Conservation (phyloP, 2,797 vertebrate species). For the Myotis daubentonii region DNA sequence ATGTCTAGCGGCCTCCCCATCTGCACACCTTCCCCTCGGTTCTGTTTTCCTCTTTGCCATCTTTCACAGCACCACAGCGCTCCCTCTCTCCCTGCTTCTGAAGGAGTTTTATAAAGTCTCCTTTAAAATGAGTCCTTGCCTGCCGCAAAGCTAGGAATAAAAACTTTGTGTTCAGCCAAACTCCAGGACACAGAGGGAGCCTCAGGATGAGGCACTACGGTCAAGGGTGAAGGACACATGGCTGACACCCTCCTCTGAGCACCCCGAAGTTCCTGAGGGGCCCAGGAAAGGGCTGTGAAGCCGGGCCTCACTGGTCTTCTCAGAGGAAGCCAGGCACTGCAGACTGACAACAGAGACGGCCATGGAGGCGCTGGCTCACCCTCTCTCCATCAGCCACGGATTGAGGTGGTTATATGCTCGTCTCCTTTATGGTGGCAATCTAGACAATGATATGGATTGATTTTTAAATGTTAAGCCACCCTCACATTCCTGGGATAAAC, state of each 20-base stretch:
- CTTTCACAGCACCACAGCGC: background rate
- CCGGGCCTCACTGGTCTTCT: background rate
- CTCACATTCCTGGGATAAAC: background rate
- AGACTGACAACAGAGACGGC: background rate
- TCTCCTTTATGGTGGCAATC: background rate
- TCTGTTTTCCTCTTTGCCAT: background rate
- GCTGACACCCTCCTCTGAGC: background rate
- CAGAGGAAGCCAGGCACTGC: background rate
- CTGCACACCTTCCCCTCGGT: background rate
- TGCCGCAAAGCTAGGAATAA: background rate
- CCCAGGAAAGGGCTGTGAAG: background rate
- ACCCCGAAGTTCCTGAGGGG: background rate
- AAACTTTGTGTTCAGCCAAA: background rate
- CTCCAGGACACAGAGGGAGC: background rate
- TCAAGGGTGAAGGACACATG: background rate
- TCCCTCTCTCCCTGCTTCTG: background rate
- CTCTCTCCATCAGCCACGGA: background rate
- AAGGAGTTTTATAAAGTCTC: background rate
- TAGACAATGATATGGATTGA: background rate
- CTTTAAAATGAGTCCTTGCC: background rate
- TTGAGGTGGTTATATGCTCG: background rate
- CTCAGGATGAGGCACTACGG: background rate
- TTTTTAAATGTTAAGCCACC: background rate
- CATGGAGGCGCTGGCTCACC: background rate
- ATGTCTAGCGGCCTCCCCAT: background rate